Evolutionary conservation across 2,797 vertebrate genomes (phyloP).

Genomic region (Clarias pachynema): DNA sequence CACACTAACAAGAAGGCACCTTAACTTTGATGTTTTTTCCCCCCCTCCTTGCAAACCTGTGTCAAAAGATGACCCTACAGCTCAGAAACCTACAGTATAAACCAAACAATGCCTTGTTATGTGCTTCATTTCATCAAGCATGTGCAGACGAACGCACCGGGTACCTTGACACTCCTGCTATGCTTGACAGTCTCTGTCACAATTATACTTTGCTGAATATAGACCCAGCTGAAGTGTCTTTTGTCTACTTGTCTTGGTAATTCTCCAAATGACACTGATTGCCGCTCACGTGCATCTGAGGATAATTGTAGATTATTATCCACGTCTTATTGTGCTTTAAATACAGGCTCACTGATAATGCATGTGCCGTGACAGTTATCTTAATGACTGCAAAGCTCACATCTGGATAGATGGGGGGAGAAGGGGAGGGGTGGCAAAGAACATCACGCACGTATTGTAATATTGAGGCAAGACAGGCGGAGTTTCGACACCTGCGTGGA

Average conservation of each 20-base stretch:
- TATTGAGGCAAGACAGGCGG: background rate
- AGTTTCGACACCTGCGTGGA: background rate
- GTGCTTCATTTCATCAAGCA: background rate
- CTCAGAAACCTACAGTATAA: constrained; percentile 7
- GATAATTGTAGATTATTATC: constrained; percentile 58
- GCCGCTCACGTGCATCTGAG: constrained; percentile 34
- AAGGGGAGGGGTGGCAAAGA: background rate
- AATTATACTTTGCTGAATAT: constrained; percentile 45
- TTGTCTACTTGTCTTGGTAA: constrained; percentile 47
- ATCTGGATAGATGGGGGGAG: background rate
- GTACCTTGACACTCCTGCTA: background rate
- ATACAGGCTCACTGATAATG: constrained; percentile 51
- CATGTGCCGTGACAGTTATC: constrained; percentile 40
- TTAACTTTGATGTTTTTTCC: constrained; percentile 44
- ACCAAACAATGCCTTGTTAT: constrained; percentile 24
- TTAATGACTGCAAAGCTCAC: constrained; percentile 35
- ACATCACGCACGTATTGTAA: too few species aligned
- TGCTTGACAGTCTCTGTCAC: constrained; percentile 35
- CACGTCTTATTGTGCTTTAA: constrained; percentile 51
- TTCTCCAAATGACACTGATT: constrained; percentile 45
- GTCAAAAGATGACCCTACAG: background rate
- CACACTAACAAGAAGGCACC: constrained; percentile 31
- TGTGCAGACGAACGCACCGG: background rate
- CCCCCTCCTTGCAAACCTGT: constrained; percentile 12
- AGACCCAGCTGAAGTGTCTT: constrained; percentile 37